phyloP scores from a whole-genome alignment of 1,140 invertebrate genomes.

The Sitobion miscanthi region DNA sequence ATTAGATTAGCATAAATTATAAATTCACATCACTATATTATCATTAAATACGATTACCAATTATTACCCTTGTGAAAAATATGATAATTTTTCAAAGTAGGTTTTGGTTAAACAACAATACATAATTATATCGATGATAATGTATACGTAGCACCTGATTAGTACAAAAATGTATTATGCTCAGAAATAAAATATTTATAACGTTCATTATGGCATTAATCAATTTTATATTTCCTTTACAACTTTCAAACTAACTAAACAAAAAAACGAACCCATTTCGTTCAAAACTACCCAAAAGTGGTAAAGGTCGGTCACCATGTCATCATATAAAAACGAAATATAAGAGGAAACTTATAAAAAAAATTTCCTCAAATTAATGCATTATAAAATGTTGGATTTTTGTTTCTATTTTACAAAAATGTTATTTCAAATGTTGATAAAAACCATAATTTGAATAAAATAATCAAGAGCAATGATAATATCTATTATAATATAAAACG shows the following conservation, averaged over 20 bases:
- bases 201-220: neutral
- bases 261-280: neutral
- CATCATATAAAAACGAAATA: neutral
- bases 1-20: neutral
- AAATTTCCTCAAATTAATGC: neutral
- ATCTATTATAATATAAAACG: neutral
- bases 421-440: neutral
- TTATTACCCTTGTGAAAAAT: neutral
- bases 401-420: neutral
- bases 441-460: neutral
- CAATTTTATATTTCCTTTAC: neutral
- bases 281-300: neutral
- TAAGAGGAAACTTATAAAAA: neutral
- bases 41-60: neutral
- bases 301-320: neutral
- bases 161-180: slow-evolving; percentile 8
- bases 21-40: neutral
- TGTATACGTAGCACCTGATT: neutral
- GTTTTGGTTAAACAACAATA: neutral
- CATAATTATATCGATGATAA: neutral
- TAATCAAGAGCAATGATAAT: neutral
- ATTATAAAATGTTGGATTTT: neutral
- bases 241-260: neutral
- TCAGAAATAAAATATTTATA: neutral
- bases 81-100: neutral